Evolutionary conservation across 2,113 vertebrate genomes (phyloP).

Genomic region (Tringa solitaria): DNA sequence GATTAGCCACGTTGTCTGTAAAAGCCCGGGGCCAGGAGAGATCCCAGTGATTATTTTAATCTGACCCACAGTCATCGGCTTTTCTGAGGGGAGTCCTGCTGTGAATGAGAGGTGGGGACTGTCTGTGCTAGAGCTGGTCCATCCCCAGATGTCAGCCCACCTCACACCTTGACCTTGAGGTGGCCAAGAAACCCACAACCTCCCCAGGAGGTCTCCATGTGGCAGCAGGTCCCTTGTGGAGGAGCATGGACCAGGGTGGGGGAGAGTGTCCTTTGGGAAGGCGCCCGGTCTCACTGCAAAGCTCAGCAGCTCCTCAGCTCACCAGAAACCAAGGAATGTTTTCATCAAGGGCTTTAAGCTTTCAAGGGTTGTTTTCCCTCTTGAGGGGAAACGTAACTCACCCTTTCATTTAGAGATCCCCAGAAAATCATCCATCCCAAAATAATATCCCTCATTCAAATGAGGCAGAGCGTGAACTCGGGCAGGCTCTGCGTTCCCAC

Average conservation of each 20-base stretch:
- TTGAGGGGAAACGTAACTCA: fast-evolving
- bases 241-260: fast-evolving
- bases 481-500: neutral
- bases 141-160: neutral
- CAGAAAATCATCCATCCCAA: neutral
- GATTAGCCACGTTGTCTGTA: neutral
- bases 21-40: neutral
- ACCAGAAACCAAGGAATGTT: neutral
- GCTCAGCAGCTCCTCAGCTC: neutral
- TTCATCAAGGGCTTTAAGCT: neutral
- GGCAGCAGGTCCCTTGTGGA: neutral
- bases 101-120: neutral
- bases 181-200: neutral
- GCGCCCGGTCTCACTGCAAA: neutral
- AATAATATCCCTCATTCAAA: neutral
- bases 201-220: fast-evolving
- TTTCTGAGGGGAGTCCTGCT: neutral
- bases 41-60: neutral
- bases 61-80: neutral
- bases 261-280: neutral
- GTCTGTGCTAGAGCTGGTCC: neutral
- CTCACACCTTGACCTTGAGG: neutral
- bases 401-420: neutral
- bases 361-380: neutral
- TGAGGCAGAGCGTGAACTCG: neutral